Conservation (phyloP, 2,797 vertebrate species). For the Hapalemur alaotrensis region DNA sequence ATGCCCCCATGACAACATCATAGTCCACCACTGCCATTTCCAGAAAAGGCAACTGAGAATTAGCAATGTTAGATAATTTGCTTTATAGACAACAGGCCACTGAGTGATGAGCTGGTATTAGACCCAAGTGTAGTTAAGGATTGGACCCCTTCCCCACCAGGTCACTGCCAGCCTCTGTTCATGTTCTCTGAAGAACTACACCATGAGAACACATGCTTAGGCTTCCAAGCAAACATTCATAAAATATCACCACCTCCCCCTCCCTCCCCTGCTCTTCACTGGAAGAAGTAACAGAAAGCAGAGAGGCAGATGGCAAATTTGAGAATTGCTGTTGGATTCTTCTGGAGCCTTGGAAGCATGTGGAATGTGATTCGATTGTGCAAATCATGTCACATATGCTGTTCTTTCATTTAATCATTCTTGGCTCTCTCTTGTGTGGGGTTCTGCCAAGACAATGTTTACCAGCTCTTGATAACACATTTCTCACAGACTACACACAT, state of each 20-base stretch:
- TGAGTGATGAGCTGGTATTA: neutral
- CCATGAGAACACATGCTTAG: neutral
- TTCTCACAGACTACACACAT: slow-evolving; percentile 63
- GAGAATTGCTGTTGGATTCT: slow-evolving; percentile 40
- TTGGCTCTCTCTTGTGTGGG: slow-evolving; percentile 45
- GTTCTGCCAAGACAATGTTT: slow-evolving; percentile 63
- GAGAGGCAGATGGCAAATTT: slow-evolving; percentile 64
- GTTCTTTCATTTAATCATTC: slow-evolving; percentile 53
- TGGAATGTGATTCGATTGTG: slow-evolving; percentile 34
- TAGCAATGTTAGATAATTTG: neutral
- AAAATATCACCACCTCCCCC: neutral
- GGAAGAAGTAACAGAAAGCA: slow-evolving; percentile 30
- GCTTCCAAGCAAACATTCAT: slow-evolving; percentile 21
- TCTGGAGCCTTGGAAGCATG: slow-evolving; percentile 31
- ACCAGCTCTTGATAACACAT: slow-evolving; percentile 63
- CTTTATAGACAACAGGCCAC: neutral
- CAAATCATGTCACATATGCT: slow-evolving; percentile 67
- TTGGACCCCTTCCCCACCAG: neutral
- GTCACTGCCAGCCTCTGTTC: neutral
- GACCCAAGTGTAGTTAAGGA: neutral
- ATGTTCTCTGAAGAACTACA: neutral
- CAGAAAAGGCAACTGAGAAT: neutral
- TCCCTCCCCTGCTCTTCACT: neutral
- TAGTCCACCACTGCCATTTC: neutral
- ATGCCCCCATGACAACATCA: too few species aligned